Evolutionary conservation across 2,113 vertebrate species (phyloP).

Genomic region (Hypocryptadius cinnamomeus): DNA sequence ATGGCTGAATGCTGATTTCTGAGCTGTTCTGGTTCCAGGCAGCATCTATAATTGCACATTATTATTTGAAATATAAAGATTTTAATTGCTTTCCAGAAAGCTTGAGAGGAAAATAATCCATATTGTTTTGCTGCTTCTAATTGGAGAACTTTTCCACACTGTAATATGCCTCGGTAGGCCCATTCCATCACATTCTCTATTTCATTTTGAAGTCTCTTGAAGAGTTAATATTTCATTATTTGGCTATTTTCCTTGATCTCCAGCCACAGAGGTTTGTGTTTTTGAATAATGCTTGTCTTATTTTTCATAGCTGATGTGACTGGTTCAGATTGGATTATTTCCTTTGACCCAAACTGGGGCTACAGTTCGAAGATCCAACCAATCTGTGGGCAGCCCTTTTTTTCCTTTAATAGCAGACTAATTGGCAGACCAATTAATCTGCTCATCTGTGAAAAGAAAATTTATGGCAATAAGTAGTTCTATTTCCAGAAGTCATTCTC

Average conservation of each 20-base stretch:
- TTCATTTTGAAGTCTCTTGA: background rate
- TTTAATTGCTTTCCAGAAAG: constrained; percentile 13
- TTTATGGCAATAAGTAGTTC: constrained; percentile 70
- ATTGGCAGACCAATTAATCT: constrained; percentile 81
- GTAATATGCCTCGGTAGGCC: background rate
- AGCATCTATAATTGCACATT: background rate
- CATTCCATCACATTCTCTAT: background rate
- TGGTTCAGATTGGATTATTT: constrained; percentile 46
- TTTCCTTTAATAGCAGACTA: constrained; percentile 72
- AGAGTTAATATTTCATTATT: background rate
- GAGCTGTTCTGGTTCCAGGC: background rate
- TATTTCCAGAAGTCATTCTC: constrained; percentile 77
- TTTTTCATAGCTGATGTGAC: constrained; percentile 23
- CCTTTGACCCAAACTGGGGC: constrained; percentile 46
- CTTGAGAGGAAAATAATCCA: background rate
- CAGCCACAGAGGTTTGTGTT: background rate
- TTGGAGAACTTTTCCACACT: background rate
- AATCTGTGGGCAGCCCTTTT: constrained; percentile 49
- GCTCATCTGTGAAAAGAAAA: constrained; percentile 79
- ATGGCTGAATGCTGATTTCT: constrained; percentile 19
- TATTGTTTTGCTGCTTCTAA: constrained; percentile 2
- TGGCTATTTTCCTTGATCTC: background rate
- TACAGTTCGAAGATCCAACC: constrained; percentile 15
- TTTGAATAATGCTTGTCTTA: constrained; percentile 4
- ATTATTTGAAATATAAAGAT: background rate